Base-by-base conservation (phyloP, 2,888 invertebrate genomes). In the Vannuccia rotundouncinata region DNA sequence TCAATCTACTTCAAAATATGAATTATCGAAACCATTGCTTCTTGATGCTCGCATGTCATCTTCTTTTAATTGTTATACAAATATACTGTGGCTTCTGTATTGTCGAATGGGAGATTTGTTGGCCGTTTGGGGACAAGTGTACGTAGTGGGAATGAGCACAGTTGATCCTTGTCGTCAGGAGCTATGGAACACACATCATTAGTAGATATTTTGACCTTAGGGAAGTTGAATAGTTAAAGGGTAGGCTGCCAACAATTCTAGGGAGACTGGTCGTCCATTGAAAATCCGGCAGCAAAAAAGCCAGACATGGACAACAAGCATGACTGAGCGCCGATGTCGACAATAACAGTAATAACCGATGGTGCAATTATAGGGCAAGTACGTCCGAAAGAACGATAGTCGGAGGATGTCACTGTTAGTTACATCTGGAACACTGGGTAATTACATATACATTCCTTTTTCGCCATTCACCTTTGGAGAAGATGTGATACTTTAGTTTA, bases 401-500 rank as follows among this genome's bases (percentile, higher is more conserved):
- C 45, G 45, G 45, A 45, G 45, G 45, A 45, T 45, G 45, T 10
- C 45, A 45, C 45, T 10, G 45, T 10, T 45, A 45, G 17, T 17
- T 45, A 17, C 45, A 45, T 5, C 17, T 45, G 45, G 45, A 45
- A 17, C 45, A 10, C 17, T 45, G 45, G 45, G 45, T 45, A 17
- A 17, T 45, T n/a, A n/a, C 45, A 17, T 45, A 45, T 45, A 45
- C 45, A 17, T 17, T 5, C 45, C 10, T 17, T 45, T 45, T 45
- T 10, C 45, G 45, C 45, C 45, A 45, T 45, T 45, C 45, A 45
- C 45, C 45, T 45, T 45, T 45, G 45, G 45, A 45, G 45, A 45
- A 66, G 66, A 66, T 66, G 66, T 66, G 66, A 66, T 66, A 27
- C 66, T 66, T 66, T 66, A 45, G n/a, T n/a, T n/a, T n/a, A n/a